A percentile compares a stretch with the other conserved stretches of the same genome.
Conservation (phyloP, 92 coral and sea anemone genomes). For the Porites lobata region DNA sequence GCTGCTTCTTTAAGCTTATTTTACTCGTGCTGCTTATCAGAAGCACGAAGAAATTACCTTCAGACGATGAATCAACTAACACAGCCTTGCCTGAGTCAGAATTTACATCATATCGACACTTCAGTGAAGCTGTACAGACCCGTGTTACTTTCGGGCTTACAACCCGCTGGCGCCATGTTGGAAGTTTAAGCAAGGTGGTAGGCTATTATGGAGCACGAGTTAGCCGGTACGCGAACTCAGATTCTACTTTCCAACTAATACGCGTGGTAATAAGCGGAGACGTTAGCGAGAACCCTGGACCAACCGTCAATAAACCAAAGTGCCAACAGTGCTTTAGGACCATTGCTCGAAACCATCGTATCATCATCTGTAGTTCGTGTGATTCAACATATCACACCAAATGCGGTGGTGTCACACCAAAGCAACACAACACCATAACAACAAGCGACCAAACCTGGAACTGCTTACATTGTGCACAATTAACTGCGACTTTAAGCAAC, state of each 20-base stretch:
- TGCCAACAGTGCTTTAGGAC: conserved; percentile 14
- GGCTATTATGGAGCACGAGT: conserved; percentile 7
- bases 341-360: neutral
- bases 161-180: neutral
- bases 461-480: conserved; percentile 4
- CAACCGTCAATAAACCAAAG: neutral
- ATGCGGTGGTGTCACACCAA: neutral
- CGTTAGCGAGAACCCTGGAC: conserved; percentile 13
- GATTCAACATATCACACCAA: too few relatives aligned
- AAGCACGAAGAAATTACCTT: too few relatives aligned
- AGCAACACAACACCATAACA: conserved; percentile 20
- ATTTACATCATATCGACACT: too few relatives aligned
- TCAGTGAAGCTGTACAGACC: too few relatives aligned
- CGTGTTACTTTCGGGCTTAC: neutral
- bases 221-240: neutral
- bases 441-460: neutral
- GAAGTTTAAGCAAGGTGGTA: neutral
- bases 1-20: too few relatives aligned
- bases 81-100: too few relatives aligned
- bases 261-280: neutral
- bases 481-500: conserved; percentile 14
- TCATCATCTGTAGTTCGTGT: too few relatives aligned
- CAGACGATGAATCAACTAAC: too few relatives aligned
- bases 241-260: conserved; percentile 10
- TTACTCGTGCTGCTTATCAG: too few relatives aligned